Evolutionary conservation across 2,113 vertebrate species (phyloP), one percentile per base, ranked within the genome.

Genomic region (Calidris pygmaea): DNA sequence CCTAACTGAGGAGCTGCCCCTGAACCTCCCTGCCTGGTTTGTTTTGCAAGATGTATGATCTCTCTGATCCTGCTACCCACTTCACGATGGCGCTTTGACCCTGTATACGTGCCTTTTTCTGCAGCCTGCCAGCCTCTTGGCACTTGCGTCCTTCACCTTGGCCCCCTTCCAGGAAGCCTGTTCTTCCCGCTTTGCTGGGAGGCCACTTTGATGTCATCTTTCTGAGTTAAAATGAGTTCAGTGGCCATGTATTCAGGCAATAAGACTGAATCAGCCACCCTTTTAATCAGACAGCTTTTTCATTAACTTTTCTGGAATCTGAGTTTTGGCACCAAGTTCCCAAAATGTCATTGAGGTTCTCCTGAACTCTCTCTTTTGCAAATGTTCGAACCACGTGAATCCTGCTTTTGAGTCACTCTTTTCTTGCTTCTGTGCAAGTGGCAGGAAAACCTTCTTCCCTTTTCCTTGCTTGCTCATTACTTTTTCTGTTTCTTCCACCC

Each of bases 91-190:
- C 47, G 17, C 34, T 90, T 45, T 73, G 56, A 32, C 41, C 17
- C 47, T 37, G 8, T 9, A 10, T 20, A 29, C 4, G 17, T 0
- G 0, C 15, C 14, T 3, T 4, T 53, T 79, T 39, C 39, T 50
- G 4, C 56, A 58, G 14, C 58, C 43, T 82, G 27, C 62, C 73
- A 65, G 30, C 52, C 45, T 26, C n/a, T 71, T 3, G 3, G 23
- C 37, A 7, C 79, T 85, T 6, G 26, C 7, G 10, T 41, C 63
- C 43, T 52, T 47, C 4, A 0, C 22, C 37, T 56, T 66, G 62
- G 7, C 9, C 6, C 6, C 22, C 12, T 85, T 67, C 65, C 74
- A 66, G 41, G 70, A 39, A 50, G 18, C 21, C 21, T 81, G 10
- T 16, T 59, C 50, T 55, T 77, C n/a, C 24, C 17, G 3, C 14